These are phyloP conservation scores for Rhea pennata DNA, from an alignment of 2,113 vertebrate species.

Conservation along the genomic window DNA sequence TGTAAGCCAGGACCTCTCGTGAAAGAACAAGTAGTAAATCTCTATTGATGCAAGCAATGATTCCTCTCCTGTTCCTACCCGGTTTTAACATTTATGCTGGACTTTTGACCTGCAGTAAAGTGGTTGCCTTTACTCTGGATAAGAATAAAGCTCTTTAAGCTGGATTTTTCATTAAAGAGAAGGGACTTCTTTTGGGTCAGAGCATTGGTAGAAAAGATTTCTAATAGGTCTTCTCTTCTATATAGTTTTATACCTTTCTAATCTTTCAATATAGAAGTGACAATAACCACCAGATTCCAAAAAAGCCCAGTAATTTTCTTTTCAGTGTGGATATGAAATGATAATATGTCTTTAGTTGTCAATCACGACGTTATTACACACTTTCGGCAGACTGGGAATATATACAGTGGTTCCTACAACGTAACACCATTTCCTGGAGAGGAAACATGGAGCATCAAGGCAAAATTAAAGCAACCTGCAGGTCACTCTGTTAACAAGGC, in stretches of 20 bases:
- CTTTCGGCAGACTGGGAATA: neutral
- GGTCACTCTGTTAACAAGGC: neutral
- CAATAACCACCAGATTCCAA: neutral
- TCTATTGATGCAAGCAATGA: neutral
- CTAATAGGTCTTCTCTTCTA: neutral
- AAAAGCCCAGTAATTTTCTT: neutral
- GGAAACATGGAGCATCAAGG: neutral
- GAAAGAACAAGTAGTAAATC: neutral
- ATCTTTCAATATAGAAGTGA: neutral
- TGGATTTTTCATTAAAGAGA: neutral
- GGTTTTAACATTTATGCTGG: neutral
- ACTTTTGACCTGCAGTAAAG: neutral
- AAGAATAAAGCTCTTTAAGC: neutral
- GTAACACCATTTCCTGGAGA: neutral
- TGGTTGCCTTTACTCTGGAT: neutral
- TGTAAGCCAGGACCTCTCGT: neutral
- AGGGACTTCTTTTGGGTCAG: neutral
- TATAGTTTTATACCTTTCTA: neutral
- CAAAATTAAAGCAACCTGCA: neutral
- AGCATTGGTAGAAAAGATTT: neutral
- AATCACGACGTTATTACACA: neutral
- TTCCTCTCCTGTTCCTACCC: neutral
- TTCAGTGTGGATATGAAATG: neutral
- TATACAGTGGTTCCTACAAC: fast-evolving
- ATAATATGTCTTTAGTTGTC: neutral